phyloP scores from a whole-genome alignment of 2,888 invertebrate species.

The Coelogynopora nodosa region DNA sequence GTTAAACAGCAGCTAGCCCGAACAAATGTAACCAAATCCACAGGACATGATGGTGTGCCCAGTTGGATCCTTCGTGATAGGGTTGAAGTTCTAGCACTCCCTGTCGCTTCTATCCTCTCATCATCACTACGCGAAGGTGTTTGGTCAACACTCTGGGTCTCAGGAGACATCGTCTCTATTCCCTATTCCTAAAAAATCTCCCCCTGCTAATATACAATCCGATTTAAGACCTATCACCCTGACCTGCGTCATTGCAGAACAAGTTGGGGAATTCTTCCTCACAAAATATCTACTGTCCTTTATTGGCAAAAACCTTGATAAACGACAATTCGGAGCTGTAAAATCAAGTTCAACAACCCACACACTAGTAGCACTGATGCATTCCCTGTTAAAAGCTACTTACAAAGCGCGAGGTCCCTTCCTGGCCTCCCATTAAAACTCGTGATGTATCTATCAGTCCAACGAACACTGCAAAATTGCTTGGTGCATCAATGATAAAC shows the following conservation, averaged over 20 bases:
- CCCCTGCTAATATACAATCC: not conserved
- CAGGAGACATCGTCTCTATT: not conserved
- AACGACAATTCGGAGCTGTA: not conserved
- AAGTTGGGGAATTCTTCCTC: not conserved
- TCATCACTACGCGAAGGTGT: not conserved
- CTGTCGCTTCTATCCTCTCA: not conserved
- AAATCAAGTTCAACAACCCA: not conserved
- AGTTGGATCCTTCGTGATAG: not conserved
- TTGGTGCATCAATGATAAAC: too few species aligned
- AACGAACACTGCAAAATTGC: too few species aligned
- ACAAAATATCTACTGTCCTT: not conserved
- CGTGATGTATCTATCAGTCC: too few species aligned
- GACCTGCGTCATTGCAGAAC: not conserved
- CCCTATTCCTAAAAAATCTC: not conserved
- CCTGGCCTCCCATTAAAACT: too few species aligned
- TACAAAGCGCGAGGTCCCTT: too few species aligned
- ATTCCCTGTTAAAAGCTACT: not conserved
- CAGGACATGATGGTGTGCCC: not conserved
- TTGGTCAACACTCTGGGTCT: not conserved
- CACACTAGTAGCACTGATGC: not conserved
- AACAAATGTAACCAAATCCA: not conserved
- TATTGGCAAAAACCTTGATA: not conserved
- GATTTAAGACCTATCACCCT: not conserved
- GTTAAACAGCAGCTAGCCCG: not conserved
- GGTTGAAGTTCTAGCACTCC: not conserved